phyloP scores from a whole-genome alignment of 2,113 vertebrate species.

The Macrotus californicus region DNA sequence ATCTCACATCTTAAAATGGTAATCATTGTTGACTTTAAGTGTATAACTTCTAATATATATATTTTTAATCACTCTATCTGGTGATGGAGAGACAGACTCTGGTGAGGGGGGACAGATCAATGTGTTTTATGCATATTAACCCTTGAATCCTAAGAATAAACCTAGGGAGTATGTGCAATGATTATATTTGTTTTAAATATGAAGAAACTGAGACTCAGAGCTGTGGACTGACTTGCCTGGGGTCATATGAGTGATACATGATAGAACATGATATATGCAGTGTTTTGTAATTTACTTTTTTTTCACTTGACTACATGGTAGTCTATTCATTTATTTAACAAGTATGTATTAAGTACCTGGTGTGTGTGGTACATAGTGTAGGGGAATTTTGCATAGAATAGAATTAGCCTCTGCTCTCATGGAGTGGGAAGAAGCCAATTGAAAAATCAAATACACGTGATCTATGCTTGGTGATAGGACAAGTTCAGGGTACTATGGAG shows the following conservation, averaged over 20 bases:
- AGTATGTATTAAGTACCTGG: not conserved
- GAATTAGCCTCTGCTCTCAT: not conserved
- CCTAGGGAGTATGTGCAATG: not conserved
- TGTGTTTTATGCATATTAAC: not conserved
- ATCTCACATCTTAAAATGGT: not conserved
- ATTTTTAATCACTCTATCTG: not conserved
- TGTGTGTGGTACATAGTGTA: not conserved
- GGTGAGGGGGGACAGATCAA: not conserved
- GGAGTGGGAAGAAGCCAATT: not conserved
- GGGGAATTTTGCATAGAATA: not conserved
- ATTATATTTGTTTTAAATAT: not conserved
- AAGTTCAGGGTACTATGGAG: not conserved
- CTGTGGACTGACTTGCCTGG: not conserved
- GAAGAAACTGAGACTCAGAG: not conserved
- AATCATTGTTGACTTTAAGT: not conserved
- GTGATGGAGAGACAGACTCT: not conserved
- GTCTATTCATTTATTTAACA: not conserved
- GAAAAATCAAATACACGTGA: not conserved
- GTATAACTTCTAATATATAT: not conserved
- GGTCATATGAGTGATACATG: no score
- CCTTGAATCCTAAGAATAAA: not conserved
- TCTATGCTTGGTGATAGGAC: not conserved
- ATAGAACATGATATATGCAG: not conserved
- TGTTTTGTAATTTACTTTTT: not conserved
- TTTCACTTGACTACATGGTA: not conserved